Conservation (phyloP, 2,888 invertebrate species). For the Cheilosia vernalis region DNA sequence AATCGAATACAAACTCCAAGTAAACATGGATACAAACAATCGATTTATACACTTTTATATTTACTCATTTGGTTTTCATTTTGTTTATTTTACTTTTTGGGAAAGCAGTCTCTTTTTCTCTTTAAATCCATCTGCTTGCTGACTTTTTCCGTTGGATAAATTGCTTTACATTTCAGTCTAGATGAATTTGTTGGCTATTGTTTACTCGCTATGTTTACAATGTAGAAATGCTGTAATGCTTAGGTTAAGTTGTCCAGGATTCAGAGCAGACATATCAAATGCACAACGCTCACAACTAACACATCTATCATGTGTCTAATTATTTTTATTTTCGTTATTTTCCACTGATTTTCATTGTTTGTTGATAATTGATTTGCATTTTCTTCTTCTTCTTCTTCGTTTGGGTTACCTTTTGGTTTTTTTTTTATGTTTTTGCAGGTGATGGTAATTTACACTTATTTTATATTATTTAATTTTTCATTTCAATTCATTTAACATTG, state of each 20-base stretch:
- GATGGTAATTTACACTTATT: conserved; percentile 53
- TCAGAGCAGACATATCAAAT: conserved; percentile 46
- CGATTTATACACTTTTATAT: conserved; percentile 50
- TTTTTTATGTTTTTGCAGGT: conserved; percentile 40
- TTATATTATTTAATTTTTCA: conserved; percentile 17
- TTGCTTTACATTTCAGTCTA: conserved; percentile 53
- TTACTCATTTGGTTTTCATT: conserved; percentile 69
- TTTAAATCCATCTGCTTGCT: conserved; percentile 56
- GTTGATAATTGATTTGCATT: conserved; percentile 52
- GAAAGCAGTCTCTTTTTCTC: conserved; percentile 76
- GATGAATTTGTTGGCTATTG: conserved; percentile 48
- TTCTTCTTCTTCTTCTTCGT: conserved; percentile 26
- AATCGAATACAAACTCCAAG: conserved; percentile 75
- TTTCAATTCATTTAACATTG: conserved; percentile 53
- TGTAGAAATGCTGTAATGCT: conserved; percentile 65
- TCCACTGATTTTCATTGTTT: conserved; percentile 41
- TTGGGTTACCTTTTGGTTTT: conserved; percentile 28
- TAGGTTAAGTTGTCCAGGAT: conserved; percentile 55
- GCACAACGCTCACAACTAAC: conserved; percentile 56
- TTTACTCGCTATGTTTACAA: conserved; percentile 49
- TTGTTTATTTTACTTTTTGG: conserved; percentile 50
- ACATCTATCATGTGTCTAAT: conserved; percentile 62
- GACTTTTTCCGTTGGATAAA: conserved; percentile 30
- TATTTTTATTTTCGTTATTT: conserved; percentile 14
- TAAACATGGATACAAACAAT: conserved; percentile 63